Evolutionary conservation across 2,797 vertebrate species (phyloP), one percentile per base, ranked within the genome.

Genomic region (Octomys mimax): DNA sequence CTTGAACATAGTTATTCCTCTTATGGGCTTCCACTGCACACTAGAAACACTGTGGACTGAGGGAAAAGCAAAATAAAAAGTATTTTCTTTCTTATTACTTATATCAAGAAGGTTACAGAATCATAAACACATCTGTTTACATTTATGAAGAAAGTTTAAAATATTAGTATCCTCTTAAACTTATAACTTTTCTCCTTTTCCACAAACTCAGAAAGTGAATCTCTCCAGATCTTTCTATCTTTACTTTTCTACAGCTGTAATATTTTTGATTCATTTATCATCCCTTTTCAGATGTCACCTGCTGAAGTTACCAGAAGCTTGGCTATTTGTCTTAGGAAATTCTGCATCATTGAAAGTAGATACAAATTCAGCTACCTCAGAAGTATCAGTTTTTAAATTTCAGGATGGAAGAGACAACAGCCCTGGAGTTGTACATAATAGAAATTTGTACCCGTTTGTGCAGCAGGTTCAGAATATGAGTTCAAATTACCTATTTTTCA

Each of bases 21-120:
- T 39, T 73, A 82, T 14, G 88, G 59, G 9, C 31, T 78, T 94
- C 52, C 52, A 75, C 52, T 61, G 77, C 89, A 61, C 26, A 79
- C 52, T 49, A 79, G 9, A 78, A 31, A n/a, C 59, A 52, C 57
- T 33, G 6, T 90, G 83, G 85, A 78, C 26, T 92, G 39, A 95
- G 57, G 52, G 80, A 75, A 83, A 95, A 85, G 24, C 5, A 61
- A 94, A 91, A 22, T 66, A 87, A 36, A 95, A 92, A 57, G 26
- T 70, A 18, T 96, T 79, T 92, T 83, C 52, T 89, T 89, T 57
- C 33, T 95, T 93, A 93, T 91, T 94, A 90, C 5, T 91, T 86
- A 39, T 26, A 85, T 77, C 64, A 91, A 49, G 87, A 91, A 70
- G 26, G 49, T 83, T 92, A 80, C n/a, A 83, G 68, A 87, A 82